Base-by-base conservation (phyloP, 2,888 invertebrate species). In the Papilio protenor region DNA sequence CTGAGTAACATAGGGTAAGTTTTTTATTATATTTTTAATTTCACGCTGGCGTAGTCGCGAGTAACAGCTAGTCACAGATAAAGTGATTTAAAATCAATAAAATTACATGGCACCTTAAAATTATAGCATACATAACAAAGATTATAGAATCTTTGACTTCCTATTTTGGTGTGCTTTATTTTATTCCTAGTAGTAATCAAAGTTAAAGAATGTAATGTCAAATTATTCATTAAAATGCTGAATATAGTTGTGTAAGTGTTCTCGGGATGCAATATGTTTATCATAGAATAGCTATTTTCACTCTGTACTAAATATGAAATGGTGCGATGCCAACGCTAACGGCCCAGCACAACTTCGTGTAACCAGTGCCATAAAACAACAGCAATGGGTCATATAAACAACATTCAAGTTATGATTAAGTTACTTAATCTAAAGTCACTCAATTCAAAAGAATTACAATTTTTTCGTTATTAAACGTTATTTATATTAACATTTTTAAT, bases 361-460 rank as follows among this genome's bases (percentile, higher is more conserved):
- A 66, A 75, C 55, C 52, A 21, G 45, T 66, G 21, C 27, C 47
- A 75, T 64, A 33, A 52, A 75, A 23, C 49, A 75, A 21, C 49
- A 11, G 66, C 33, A 69, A 49, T 49, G 75, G 27, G 40, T 69
- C 33, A 55, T 69, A 69, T 66, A 75, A 75, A n/a, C n/a, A n/a
- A n/a, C n/a, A n/a, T n/a, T n/a, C n/a, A n/a, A n/a, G n/a, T n/a
- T n/a, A n/a, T n/a, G n/a, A n/a, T n/a, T n/a, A n/a, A 49, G 33
- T 75, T 69, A 66, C 49, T 47, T 61, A 61, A 73, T 74, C 1
- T 47, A 5, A 23, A 59, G 14, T 59, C 27, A 27, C 59, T 59
- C 59, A 27, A 14, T 27, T 27, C 61, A 5, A 0, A 61, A 59
- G 21, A 18, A 12, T 59, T 23, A 23, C 23, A 23, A 59, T 23